Conservation (phyloP, 2,797 vertebrate genomes). For the Malurus leucopterus region DNA sequence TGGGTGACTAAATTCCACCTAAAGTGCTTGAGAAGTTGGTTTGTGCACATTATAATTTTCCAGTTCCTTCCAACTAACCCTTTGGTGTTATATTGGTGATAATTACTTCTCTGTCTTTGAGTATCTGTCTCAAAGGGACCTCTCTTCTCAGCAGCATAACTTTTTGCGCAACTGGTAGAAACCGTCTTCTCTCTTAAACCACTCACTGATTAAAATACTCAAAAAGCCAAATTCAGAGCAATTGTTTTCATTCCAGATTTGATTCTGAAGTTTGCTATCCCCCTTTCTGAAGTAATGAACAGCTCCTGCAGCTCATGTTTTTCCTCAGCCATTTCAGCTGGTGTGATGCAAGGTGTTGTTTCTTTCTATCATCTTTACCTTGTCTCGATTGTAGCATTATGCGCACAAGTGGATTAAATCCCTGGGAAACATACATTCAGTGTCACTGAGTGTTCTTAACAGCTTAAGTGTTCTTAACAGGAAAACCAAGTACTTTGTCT, state of each 20-base stretch:
- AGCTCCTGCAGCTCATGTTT: background rate
- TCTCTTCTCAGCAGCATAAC: background rate
- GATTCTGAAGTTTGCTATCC: background rate
- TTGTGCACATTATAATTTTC: conserved; percentile 38
- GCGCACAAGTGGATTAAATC: background rate
- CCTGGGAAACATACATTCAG: background rate
- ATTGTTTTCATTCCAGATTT: background rate
- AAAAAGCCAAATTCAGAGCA: background rate
- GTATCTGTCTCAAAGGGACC: background rate
- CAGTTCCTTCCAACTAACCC: conserved; percentile 28
- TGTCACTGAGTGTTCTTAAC: background rate
- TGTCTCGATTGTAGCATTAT: background rate
- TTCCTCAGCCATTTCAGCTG: background rate
- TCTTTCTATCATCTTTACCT: background rate
- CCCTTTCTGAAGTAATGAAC: background rate
- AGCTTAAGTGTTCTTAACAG: background rate
- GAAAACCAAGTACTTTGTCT: background rate
- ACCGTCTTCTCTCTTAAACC: background rate
- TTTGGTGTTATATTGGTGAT: conserved; percentile 53
- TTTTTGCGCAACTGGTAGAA: background rate
- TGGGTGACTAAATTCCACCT: conserved; percentile 54
- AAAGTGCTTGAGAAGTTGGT: conserved; percentile 42
- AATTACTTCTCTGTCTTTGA: conserved; percentile 22
- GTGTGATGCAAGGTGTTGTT: background rate
- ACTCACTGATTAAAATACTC: background rate